Evolutionary conservation across 2,113 vertebrate genomes (phyloP).

Genomic region (Oxygymnocypris stewartii): DNA sequence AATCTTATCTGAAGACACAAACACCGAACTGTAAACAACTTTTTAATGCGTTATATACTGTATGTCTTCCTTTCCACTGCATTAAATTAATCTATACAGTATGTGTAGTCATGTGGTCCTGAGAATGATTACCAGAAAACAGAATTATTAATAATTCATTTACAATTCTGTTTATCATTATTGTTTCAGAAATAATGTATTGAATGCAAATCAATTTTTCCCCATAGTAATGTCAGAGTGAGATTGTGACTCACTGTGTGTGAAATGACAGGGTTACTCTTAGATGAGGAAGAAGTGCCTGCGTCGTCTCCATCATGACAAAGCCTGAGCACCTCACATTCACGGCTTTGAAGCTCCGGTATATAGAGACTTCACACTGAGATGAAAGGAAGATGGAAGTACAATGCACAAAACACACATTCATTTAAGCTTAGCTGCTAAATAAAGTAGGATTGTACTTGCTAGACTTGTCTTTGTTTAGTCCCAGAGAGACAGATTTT

Average conservation of each 20-base stretch:
- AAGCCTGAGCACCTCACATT: background rate
- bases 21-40: background rate
- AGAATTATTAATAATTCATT: background rate
- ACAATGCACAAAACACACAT: background rate
- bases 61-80: background rate
- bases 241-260: background rate
- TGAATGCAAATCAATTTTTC: background rate
- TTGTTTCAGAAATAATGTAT: background rate
- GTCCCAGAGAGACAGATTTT: background rate
- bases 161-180: background rate
- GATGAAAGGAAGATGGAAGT: slow-evolving; percentile 37
- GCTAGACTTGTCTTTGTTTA: background rate
- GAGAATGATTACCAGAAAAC: background rate
- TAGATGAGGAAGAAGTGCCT: background rate
- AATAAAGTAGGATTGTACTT: background rate
- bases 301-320: slow-evolving; percentile 9
- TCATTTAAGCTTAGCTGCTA: background rate
- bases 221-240: background rate
- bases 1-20: background rate
- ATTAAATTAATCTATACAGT: background rate
- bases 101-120: background rate
- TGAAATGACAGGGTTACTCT: background rate
- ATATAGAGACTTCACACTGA: slow-evolving; percentile 17
- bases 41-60: too few relatives aligned
- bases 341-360: background rate